Evolutionary conservation across 2,888 invertebrate genomes (phyloP).

Genomic region (Caradrina clavipalpis): DNA sequence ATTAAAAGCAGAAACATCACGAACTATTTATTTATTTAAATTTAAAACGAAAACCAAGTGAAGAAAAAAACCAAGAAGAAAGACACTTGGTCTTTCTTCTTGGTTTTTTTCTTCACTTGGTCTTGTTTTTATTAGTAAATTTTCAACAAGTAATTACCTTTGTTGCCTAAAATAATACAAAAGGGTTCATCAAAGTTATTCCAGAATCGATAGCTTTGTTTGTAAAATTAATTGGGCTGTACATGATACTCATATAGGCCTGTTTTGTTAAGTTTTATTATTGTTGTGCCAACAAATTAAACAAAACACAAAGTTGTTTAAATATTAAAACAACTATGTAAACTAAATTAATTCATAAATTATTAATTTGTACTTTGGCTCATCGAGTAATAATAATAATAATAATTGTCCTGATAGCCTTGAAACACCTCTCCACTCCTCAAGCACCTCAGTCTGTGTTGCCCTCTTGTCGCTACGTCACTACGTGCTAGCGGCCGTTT

Average conservation of each 20-base stretch:
- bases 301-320: neutral
- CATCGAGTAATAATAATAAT: neutral
- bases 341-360: neutral
- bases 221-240: neutral
- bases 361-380: neutral
- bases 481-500: no score
- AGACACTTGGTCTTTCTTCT: no score
- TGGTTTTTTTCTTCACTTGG: no score
- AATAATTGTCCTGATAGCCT: no score
- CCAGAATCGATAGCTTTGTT: neutral
- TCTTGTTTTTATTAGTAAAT: neutral
- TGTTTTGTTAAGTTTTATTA: constrained; percentile 7
- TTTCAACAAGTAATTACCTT: neutral
- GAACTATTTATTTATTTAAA: no score
- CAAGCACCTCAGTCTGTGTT: no score
- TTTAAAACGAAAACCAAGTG: no score
- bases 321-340: constrained; percentile 5
- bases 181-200: constrained; percentile 9
- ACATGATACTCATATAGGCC: neutral
- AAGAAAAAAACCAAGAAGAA: no score
- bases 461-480: no score
- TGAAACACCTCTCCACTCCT: no score
- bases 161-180: neutral
- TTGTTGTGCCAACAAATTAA: constrained; percentile 24
- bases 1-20: no score